Evolutionary conservation across 2,797 vertebrate genomes (phyloP), one percentile per base, ranked within the genome.

Genomic region (Eulemur albifrons): DNA sequence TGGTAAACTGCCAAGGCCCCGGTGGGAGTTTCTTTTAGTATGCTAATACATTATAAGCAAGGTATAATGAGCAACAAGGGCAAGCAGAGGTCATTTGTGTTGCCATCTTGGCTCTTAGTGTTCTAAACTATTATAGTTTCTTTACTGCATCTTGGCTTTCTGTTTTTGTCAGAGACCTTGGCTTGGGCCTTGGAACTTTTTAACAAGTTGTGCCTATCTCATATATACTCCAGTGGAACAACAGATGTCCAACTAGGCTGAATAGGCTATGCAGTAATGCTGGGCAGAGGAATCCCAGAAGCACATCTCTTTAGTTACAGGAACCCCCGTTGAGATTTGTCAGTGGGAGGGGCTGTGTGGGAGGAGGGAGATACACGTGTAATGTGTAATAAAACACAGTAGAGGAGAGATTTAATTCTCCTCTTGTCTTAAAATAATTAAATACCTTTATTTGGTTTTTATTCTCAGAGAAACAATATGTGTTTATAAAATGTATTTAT

Each of bases 301-400:
- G 40, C n/a, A 43, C 43, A 38, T 43, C 23, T 57, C 17, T 35
- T 90, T 50, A 65, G 7, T 30, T 63, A n/a, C 9, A 54, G 20
- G 10, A 81, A 32, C 43, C 2, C 4, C 59, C 3, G 17, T 6
- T 38, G 72, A 38, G 8, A 77, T 61, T 38, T 25, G 12, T 11
- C 32, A 17, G 0, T 0, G 4, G 7, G 43, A 48, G n/a, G n/a
- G 11, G 9, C 6, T 17, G 18, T 0, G 0, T 43, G 9, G 45
- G 17, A 75, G 7, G 4, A 67, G 3, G 20, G 2, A 45, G 8
- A 50, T 30, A 7, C 4, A 0, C 18, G 0, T 17, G 32, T 23
- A 27, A 57, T 65, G 38, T 38, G 38, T 38, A 38, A 38, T 38
- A 89, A 84, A 70, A 57, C 21, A 8, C 48, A 65, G 38, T 6